Evolutionary conservation across 2,888 invertebrate genomes (phyloP).

Genomic region (Amiota communis): DNA sequence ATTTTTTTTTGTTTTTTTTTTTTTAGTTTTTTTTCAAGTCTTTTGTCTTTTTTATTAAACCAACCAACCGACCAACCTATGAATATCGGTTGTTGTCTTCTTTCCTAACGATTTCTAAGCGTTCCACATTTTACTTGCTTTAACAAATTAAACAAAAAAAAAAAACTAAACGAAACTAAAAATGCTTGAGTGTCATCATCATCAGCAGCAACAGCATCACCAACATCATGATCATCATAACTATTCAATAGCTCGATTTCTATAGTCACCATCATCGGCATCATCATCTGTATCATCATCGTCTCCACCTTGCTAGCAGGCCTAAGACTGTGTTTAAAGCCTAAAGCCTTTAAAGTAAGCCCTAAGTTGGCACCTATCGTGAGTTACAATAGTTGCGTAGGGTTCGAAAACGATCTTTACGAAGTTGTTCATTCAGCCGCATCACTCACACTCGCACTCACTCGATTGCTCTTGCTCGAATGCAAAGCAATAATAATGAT

Average conservation of each 20-base stretch:
- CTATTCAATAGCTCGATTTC: neutral
- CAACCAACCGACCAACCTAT: conserved; percentile 24
- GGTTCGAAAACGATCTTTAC: too few species aligned
- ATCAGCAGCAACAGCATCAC: neutral
- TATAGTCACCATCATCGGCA: too few species aligned
- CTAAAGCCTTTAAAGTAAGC: too few species aligned
- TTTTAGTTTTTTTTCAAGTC: conserved; percentile 38
- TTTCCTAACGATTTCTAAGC: conserved; percentile 13
- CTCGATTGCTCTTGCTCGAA: conserved; percentile 21
- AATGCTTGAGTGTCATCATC: conserved; percentile 31
- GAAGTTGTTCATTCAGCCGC: too few species aligned
- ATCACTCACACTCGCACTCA: neutral
- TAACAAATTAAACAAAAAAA: conserved; percentile 27
- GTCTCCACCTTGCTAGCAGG: too few species aligned
- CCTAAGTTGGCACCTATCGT: too few species aligned
- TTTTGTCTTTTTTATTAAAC: conserved; percentile 67
- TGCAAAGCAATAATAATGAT: conserved; percentile 63
- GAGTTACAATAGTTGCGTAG: too few species aligned
- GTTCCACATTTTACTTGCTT: conserved; percentile 25
- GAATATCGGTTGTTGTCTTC: neutral
- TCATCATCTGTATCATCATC: too few species aligned
- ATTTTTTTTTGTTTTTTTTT: conserved; percentile 56
- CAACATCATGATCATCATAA: conserved; percentile 10
- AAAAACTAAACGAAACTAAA: conserved; percentile 29
- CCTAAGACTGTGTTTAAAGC: too few species aligned